Evolutionary conservation across 1,140 invertebrate genomes (phyloP).

Genomic region (Zaprionus africanus): DNA sequence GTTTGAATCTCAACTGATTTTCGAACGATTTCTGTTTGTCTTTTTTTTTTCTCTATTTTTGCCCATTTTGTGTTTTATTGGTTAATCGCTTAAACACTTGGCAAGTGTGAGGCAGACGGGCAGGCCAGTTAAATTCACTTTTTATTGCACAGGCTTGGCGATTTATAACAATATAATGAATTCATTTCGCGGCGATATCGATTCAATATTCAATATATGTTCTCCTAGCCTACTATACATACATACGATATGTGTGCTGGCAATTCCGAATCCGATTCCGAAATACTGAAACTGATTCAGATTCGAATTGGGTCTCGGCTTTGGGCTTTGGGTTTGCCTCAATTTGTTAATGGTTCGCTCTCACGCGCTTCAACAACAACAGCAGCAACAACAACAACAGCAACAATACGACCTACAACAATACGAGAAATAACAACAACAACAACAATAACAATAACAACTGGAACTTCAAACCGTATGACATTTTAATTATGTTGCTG

Average conservation of each 20-base stretch:
- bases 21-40: constrained; percentile 48
- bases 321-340: constrained; percentile 29
- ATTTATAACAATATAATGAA: constrained; percentile 32
- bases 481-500: constrained; percentile 82
- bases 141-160: constrained; percentile 44
- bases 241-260: constrained; percentile 10
- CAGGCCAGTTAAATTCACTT: constrained; percentile 28
- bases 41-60: constrained; percentile 15
- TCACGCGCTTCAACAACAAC: constrained; percentile 47
- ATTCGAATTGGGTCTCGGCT: constrained; percentile 8
- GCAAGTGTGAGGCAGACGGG: constrained; percentile 25
- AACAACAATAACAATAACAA: constrained; percentile 45
- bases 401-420: constrained; percentile 31
- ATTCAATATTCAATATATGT: constrained; percentile 49
- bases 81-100: constrained; percentile 27
- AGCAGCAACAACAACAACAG: constrained; percentile 23
- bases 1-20: constrained; percentile 50
- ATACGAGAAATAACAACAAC: background rate
- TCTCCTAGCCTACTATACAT: constrained; percentile 12
- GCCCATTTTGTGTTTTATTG: constrained; percentile 9
- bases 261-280: constrained; percentile 18
- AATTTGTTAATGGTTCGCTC: constrained; percentile 71
- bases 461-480: constrained; percentile 54
- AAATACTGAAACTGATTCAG: constrained; percentile 22
- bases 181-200: constrained; percentile 21